A percentile compares a stretch with the other conserved stretches of the same genome.
These are phyloP conservation scores for Sebastiscus albofasciatus DNA, from an alignment of 2,797 vertebrate genomes.

Conservation along the genomic window DNA sequence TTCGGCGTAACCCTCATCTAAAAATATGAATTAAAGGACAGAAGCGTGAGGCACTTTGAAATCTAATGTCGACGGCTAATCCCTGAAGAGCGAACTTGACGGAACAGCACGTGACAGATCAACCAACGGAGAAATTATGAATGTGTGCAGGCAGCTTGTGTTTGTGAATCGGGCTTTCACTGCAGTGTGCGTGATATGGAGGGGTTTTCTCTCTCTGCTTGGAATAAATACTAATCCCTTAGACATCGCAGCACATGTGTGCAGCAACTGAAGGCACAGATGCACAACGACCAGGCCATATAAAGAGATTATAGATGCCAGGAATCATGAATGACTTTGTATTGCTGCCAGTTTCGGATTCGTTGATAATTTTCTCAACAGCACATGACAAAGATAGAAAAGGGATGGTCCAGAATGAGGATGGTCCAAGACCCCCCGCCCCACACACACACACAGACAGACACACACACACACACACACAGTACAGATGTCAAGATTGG, in stretches of 20 bases:
- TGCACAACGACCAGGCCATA: conserved; percentile 19
- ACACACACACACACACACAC: neutral
- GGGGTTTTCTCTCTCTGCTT: conserved; percentile 29
- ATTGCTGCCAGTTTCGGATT: conserved; percentile 35
- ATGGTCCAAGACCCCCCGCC: neutral
- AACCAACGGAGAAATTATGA: conserved; percentile 62
- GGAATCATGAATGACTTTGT: conserved; percentile 73
- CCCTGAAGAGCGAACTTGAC: conserved; percentile 53
- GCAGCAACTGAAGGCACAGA: conserved; percentile 44
- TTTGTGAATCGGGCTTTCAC: conserved; percentile 46
- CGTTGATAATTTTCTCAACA: conserved; percentile 41
- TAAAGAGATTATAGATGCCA: conserved; percentile 51
- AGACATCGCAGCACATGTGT: conserved; percentile 64
- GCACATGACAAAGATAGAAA: conserved; percentile 10
- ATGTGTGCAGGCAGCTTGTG: conserved; percentile 67
- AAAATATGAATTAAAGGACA: conserved; percentile 67
- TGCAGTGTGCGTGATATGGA: conserved; percentile 31
- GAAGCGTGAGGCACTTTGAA: conserved; percentile 29
- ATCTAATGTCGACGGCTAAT: conserved; percentile 50
- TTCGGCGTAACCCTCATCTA: conserved; percentile 35
- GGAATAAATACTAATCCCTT: conserved; percentile 67
- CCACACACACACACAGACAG: neutral
- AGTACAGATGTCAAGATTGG: neutral
- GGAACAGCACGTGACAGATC: conserved; percentile 63
- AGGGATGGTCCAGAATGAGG: neutral